Conservation (phyloP, 2,888 invertebrate species). For the Serrognathus titanus region DNA sequence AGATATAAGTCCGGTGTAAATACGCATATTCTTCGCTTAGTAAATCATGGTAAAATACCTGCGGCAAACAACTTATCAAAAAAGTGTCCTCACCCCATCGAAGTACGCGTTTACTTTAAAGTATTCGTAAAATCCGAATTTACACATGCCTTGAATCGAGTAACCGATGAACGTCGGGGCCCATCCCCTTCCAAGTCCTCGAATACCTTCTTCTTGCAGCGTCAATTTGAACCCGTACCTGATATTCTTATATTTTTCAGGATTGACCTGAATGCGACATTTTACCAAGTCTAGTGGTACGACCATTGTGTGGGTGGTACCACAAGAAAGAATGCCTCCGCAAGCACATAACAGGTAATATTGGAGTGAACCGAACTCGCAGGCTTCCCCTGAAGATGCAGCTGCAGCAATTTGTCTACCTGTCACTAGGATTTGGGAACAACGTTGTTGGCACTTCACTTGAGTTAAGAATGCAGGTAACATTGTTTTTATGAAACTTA, state of each 20-base stretch:
- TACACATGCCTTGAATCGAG: constrained; percentile 90
- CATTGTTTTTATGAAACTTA: not conserved
- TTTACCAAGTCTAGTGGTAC: constrained; percentile 95
- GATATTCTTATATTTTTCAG: constrained; percentile 88
- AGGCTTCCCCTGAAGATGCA: constrained; percentile 42
- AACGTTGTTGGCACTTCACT: constrained; percentile 13
- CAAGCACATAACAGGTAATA: constrained; percentile 91
- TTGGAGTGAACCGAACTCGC: constrained; percentile 86
- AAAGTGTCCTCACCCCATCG: too few species aligned
- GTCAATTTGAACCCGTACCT: constrained; percentile 81
- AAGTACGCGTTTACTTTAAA: constrained; percentile 45
- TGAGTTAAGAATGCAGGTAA: constrained; percentile 4
- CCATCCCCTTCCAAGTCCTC: constrained; percentile 91
- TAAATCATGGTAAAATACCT: constrained; percentile 76
- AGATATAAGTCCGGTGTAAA: constrained; percentile 80
- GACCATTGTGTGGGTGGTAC: constrained; percentile 87
- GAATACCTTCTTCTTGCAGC: constrained; percentile 78
- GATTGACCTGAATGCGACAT: constrained; percentile 90
- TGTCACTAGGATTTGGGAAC: not conserved
- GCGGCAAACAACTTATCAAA: constrained; percentile 40
- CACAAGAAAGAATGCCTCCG: constrained; percentile 72
- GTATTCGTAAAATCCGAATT: constrained; percentile 97
- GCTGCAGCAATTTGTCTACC: constrained; percentile 42
- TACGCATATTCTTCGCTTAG: constrained; percentile 91
- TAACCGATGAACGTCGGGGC: constrained; percentile 97